Base-by-base conservation (phyloP, 2,888 invertebrate species). In the Hirtodrosophila cameraria region DNA sequence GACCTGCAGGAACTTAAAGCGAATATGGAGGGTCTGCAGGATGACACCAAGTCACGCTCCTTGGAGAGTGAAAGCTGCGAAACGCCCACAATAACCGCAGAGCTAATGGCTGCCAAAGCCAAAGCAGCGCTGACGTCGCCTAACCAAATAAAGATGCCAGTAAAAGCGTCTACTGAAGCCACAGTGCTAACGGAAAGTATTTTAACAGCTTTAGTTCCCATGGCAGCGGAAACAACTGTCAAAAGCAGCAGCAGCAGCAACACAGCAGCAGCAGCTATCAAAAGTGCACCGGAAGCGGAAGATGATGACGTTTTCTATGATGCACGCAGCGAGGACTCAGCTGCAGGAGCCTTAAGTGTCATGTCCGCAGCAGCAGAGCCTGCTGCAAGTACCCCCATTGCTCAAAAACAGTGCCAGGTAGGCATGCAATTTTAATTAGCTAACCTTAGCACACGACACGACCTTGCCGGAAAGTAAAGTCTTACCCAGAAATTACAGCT, bases 291-390 rank as follows among this genome's bases (percentile, higher is more conserved):
- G 31, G 73, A 78, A 52, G 36, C 36, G 48, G 85, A 85, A 3
- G 90, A 89, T 25, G 90, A 90, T 41, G 90, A 90, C 67, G 90
- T 90, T 2, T 90, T 90, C 64, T 89, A 90, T 58, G 90, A 90
- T 86, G 90, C 89, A 46, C 86, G 86, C 57, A 89, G 88, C 58
- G 89, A 90, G 61, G 88, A 88, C 20, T 89, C 88, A 0, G 72
- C 75, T 0, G 78, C 72, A 28, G 60, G 52, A n/a, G n/a, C n/a
- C 7, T 8, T 39, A 31, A 36, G 35, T 16, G 45, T 15, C 28
- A 0, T 52, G n/a, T 38, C 61, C 7, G 16, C 13, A 11, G 20
- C 46, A 35, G 55, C 16, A 13, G 16, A 2, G 2, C 12, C 6
- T 5, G 6, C n/a, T 1, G 27, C 15, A 8, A 11, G 1, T 27